These are phyloP conservation scores for Odontothrips loti DNA, from an alignment of 2,888 invertebrate species.

Conservation along the genomic window DNA sequence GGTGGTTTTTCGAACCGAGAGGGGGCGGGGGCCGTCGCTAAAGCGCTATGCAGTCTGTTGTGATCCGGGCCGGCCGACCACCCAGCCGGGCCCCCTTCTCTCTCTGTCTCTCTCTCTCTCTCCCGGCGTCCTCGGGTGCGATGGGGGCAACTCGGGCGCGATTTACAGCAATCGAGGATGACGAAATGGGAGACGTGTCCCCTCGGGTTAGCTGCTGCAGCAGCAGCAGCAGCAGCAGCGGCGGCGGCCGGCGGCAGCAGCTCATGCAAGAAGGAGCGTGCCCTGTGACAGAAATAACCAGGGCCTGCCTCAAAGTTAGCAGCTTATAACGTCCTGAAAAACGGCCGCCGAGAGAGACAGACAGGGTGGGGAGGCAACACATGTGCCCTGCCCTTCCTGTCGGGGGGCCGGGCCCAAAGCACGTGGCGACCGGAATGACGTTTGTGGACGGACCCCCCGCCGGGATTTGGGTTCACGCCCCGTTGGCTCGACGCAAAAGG, in stretches of 20 bases:
- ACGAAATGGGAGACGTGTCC: neutral
- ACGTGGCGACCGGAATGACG: too few relatives aligned
- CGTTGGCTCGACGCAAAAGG: too few relatives aligned
- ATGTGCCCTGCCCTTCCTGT: constrained; percentile 24
- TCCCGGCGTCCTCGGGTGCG: too few relatives aligned
- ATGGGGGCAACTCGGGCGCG: neutral
- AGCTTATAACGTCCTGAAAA: constrained; percentile 21
- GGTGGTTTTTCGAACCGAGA: neutral
- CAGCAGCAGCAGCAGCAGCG: too few relatives aligned
- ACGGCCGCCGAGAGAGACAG: neutral
- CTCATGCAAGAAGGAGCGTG: too few relatives aligned
- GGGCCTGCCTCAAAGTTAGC: constrained; percentile 24
- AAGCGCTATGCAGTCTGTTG: too few relatives aligned
- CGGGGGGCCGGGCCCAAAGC: neutral
- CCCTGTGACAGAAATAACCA: constrained; percentile 10
- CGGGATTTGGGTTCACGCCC: too few relatives aligned
- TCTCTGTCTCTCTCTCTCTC: too few relatives aligned
- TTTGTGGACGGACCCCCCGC: too few relatives aligned
- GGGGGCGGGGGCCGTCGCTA: neutral
- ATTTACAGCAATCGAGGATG: neutral
- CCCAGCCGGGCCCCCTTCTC: neutral
- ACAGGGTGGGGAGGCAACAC: neutral
- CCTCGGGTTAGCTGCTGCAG: neutral
- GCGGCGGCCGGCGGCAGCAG: too few relatives aligned
- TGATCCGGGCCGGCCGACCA: neutral